Percentiles rank a stretch among this genome's conserved stretches.
Evolutionary conservation across 2,797 vertebrate genomes (phyloP).

Genomic region (Glyptemys insculpta): DNA sequence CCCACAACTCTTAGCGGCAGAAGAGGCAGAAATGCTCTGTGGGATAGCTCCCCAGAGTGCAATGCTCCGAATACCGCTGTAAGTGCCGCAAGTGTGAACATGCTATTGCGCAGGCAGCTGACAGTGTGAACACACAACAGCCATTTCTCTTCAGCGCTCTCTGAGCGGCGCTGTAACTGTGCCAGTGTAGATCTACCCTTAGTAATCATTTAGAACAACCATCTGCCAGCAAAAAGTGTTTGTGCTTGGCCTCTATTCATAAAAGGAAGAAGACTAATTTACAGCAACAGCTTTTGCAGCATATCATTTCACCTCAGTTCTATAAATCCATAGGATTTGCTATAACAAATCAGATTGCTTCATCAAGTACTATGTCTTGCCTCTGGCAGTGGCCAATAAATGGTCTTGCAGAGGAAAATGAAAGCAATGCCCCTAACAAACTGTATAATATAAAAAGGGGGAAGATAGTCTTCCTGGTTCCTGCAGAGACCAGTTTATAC

Average conservation of each 20-base stretch:
- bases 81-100: no score
- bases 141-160: no score
- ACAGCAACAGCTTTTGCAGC: conserved; percentile 9
- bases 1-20: no score
- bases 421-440: background rate
- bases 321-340: background rate
- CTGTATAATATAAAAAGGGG: background rate
- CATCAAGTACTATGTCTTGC: background rate
- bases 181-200: background rate
- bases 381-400: background rate
- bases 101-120: no score
- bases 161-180: no score
- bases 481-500: background rate
- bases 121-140: no score
- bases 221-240: background rate
- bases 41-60: no score
- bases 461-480: background rate
- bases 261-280: background rate
- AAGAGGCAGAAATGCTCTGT: no score
- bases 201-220: background rate
- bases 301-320: background rate
- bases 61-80: no score
- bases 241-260: background rate
- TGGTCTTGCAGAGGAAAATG: background rate
- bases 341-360: background rate